These are phyloP conservation scores for Caenorhabditis afra DNA, from an alignment of 2,888 invertebrate genomes.

Conservation along the genomic window DNA sequence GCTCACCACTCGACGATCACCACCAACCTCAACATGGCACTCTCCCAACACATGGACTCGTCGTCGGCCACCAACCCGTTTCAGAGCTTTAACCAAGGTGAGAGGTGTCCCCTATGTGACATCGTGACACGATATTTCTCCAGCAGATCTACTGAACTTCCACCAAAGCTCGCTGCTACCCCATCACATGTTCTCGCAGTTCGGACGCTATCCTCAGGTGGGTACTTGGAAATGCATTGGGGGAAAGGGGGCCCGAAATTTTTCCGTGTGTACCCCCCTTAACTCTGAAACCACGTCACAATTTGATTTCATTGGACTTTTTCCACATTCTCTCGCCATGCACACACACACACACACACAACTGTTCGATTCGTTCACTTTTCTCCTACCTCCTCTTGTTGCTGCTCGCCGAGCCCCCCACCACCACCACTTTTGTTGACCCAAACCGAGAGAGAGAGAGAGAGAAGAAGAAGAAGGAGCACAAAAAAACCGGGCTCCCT, in stretches of 20 bases:
- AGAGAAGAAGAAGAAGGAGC: not conserved
- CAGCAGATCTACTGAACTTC: conserved; percentile 67
- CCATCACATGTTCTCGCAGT: conserved; percentile 70
- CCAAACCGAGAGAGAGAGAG: not conserved
- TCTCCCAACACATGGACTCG: conserved; percentile 51
- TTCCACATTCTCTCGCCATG: too few species aligned
- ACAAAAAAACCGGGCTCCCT: too few species aligned
- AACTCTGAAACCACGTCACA: too few species aligned
- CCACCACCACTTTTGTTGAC: not conserved
- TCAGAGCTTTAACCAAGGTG: conserved; percentile 59
- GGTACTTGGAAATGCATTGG: conserved; percentile 22
- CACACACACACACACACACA: conserved; percentile 6
- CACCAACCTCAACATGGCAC: conserved; percentile 62
- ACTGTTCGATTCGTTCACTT: too few species aligned
- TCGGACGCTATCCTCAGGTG: conserved; percentile 63
- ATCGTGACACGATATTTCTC: too few species aligned
- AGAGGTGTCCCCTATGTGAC: too few species aligned
- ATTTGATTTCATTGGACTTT: too few species aligned
- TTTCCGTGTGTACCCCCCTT: too few species aligned
- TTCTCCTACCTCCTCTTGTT: too few species aligned
- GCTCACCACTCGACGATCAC: conserved; percentile 50
- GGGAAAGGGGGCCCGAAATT: not conserved
- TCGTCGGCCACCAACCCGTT: conserved; percentile 46
- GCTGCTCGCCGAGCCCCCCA: too few species aligned
- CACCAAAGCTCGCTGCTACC: conserved; percentile 67